A percentile compares a stretch with the other conserved stretches of the same genome.
Evolutionary conservation across 2,888 invertebrate genomes (phyloP).

Genomic region (Exocentrus adspersus): DNA sequence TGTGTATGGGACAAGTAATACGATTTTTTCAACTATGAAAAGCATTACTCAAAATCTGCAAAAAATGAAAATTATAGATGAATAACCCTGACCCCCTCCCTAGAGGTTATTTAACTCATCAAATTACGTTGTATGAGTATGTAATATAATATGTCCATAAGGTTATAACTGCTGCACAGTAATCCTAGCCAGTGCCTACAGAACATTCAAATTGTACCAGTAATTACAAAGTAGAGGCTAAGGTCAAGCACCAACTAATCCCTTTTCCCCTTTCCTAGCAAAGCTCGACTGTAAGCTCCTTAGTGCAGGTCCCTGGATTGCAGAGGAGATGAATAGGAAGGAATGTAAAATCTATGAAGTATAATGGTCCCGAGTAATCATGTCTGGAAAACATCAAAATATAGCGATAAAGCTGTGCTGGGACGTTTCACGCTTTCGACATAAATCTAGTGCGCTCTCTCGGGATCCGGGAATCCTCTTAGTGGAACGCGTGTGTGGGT

Average conservation of each 20-base stretch:
- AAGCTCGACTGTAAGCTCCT: slow-evolving; percentile 19
- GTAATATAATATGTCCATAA: too few species aligned
- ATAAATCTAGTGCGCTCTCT: slow-evolving; percentile 60
- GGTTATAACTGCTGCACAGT: too few species aligned
- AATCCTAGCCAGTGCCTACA: too few species aligned
- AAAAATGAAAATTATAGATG: too few species aligned
- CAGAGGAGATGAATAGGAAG: slow-evolving; percentile 15
- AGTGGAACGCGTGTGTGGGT: slow-evolving; percentile 56
- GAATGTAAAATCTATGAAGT: slow-evolving; percentile 41
- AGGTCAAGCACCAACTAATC: slow-evolving; percentile 9
- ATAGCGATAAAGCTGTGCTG: slow-evolving; percentile 59
- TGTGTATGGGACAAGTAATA: too few species aligned
- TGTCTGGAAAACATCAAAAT: slow-evolving; percentile 58
- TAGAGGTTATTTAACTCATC: too few species aligned
- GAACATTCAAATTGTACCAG: slow-evolving; percentile 14
- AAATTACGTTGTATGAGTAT: too few species aligned
- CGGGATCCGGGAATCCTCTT: slow-evolving; percentile 60
- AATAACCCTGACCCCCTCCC: too few species aligned
- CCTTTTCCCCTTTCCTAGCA: not conserved
- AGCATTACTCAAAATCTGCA: too few species aligned
- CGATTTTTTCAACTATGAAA: too few species aligned
- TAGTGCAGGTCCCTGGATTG: not conserved
- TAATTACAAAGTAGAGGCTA: slow-evolving; percentile 14
- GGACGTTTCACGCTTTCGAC: slow-evolving; percentile 60
- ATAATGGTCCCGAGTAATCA: slow-evolving; percentile 50